Evolutionary conservation across 2,113 vertebrate genomes (phyloP).

Genomic region (Tragelaphus scriptus): DNA sequence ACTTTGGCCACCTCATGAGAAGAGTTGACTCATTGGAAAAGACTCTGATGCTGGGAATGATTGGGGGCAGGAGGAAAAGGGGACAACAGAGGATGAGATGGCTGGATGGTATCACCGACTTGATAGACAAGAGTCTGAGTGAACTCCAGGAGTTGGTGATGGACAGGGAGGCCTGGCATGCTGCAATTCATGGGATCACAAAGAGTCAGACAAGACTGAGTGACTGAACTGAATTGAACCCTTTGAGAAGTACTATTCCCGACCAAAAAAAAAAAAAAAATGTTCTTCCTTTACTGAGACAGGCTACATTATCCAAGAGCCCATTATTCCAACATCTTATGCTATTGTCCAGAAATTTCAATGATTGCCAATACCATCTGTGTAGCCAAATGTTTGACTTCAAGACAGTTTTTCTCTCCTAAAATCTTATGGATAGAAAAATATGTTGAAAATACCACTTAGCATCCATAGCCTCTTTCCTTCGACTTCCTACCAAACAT

Average conservation of each 20-base stretch:
- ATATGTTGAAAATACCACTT: conserved; percentile 16
- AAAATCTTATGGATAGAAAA: not conserved
- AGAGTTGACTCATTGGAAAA: too few relatives aligned
- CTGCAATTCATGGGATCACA: too few relatives aligned
- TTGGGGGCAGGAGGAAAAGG: too few relatives aligned
- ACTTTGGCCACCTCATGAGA: rapidly evolving
- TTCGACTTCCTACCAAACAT: not conserved
- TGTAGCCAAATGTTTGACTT: conserved; percentile 25
- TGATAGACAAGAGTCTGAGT: too few relatives aligned
- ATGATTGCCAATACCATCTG: conserved; percentile 11
- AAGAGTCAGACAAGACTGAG: too few relatives aligned
- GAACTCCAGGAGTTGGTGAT: too few relatives aligned
- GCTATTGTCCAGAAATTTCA: not conserved
- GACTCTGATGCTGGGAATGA: too few relatives aligned
- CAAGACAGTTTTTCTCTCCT: not conserved
- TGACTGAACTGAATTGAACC: not conserved
- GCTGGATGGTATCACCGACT: too few relatives aligned
- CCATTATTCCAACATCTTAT: not conserved
- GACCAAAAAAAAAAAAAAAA: not conserved
- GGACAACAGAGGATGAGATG: too few relatives aligned
- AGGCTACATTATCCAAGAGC: not conserved
- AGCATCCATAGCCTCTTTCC: not conserved
- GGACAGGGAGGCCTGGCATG: too few relatives aligned
- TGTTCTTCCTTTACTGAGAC: not conserved
- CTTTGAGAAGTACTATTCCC: not conserved